Evolutionary conservation across 2,888 invertebrate species (phyloP).

Genomic region (Athetis lepigone): DNA sequence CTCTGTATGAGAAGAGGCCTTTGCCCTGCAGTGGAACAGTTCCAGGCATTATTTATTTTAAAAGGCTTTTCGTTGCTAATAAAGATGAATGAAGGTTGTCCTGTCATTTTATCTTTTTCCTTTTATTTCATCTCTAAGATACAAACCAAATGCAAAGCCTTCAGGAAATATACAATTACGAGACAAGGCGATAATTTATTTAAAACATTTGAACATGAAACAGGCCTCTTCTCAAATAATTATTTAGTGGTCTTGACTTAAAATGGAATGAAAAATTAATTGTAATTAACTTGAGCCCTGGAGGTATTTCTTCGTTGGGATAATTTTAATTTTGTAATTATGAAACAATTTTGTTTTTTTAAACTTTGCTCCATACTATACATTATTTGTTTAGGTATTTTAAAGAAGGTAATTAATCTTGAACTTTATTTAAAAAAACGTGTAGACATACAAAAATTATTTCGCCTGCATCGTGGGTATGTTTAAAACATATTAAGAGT

Average conservation of each 20-base stretch:
- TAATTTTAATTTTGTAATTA: not conserved
- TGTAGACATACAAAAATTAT: too few species aligned
- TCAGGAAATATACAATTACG: conserved; percentile 10
- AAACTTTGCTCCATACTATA: too few species aligned
- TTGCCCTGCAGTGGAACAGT: too few species aligned
- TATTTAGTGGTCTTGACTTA: conserved; percentile 7
- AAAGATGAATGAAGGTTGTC: not conserved
- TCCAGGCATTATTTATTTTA: too few species aligned
- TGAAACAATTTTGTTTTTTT: too few species aligned
- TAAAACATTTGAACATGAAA: conserved; percentile 13
- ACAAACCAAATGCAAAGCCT: conserved; percentile 1
- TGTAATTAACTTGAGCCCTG: not conserved
- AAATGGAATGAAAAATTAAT: conserved; percentile 6
- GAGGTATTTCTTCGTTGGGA: not conserved
- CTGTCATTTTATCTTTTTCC: not conserved
- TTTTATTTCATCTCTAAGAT: not conserved
- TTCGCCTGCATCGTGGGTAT: too few species aligned
- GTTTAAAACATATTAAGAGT: too few species aligned
- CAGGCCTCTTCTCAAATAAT: conserved; percentile 6
- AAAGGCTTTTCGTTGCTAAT: not conserved
- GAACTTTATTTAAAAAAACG: too few species aligned
- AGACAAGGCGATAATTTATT: not conserved
- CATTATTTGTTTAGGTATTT: too few species aligned
- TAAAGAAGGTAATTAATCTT: too few species aligned
- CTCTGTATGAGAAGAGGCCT: too few species aligned